These are phyloP conservation scores for Micropoecilia bifurca DNA, from an alignment of 2,797 vertebrate genomes.

Conservation along the genomic window DNA sequence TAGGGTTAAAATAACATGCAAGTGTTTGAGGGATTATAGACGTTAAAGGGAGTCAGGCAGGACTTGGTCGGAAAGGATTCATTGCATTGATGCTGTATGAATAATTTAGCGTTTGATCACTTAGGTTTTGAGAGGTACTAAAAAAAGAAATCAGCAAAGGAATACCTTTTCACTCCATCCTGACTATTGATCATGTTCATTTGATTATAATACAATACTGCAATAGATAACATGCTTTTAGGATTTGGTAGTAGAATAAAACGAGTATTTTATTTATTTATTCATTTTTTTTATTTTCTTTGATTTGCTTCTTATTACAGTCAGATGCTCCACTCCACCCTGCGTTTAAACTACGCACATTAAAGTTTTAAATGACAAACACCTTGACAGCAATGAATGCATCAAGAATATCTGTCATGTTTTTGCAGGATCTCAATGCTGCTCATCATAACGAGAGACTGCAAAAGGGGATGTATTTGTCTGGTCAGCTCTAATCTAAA, in stretches of 20 bases:
- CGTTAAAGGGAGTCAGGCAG: conserved; percentile 62
- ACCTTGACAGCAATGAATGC: not conserved
- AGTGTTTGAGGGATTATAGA: conserved; percentile 38
- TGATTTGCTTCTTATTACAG: not conserved
- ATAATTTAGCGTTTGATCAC: conserved; percentile 74
- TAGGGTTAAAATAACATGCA: conserved; percentile 13
- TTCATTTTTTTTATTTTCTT: not conserved
- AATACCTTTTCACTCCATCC: conserved; percentile 51
- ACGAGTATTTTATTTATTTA: no score
- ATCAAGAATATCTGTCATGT: not conserved
- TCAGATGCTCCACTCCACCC: not conserved
- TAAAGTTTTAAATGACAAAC: not conserved
- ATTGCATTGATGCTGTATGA: conserved; percentile 67
- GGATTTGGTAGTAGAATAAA: conserved; percentile 11
- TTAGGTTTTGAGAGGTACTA: conserved; percentile 60
- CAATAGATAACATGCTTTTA: conserved; percentile 12
- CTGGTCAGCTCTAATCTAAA: not conserved
- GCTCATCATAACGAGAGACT: not conserved
- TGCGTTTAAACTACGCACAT: not conserved
- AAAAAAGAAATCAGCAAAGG: conserved; percentile 65
- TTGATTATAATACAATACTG: conserved; percentile 42
- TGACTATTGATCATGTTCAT: conserved; percentile 47
- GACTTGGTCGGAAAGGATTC: conserved; percentile 57
- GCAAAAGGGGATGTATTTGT: not conserved
- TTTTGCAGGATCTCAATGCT: not conserved